Percentiles rank a stretch among this genome's conserved stretches.
Conservation (phyloP, 2,888 invertebrate species). For the Heliconius ethilla region DNA sequence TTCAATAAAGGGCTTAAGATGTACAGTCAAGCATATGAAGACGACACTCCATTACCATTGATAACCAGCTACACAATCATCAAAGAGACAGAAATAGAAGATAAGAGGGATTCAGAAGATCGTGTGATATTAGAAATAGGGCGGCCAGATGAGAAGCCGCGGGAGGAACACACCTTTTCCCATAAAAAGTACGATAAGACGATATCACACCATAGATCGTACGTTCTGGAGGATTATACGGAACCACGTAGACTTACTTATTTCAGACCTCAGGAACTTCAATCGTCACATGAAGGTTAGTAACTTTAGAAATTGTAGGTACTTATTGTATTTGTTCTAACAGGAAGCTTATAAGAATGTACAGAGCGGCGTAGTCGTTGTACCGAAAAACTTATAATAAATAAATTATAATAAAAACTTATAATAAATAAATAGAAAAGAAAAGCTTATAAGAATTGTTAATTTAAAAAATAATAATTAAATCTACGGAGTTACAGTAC, state of each 20-base stretch:
- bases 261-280: slow-evolving; percentile 71
- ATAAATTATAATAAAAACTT: too few species aligned
- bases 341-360: slow-evolving; percentile 1
- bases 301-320: background rate
- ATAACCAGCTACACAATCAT: slow-evolving; percentile 70
- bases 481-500: too few species aligned
- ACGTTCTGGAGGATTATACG: slow-evolving; percentile 71
- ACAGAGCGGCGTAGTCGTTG: too few species aligned
- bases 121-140: slow-evolving; percentile 79
- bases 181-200: slow-evolving; percentile 80
- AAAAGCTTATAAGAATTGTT: too few species aligned
- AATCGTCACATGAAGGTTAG: slow-evolving; percentile 63
- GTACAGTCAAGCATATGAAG: slow-evolving; percentile 70
- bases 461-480: too few species aligned
- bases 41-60: slow-evolving; percentile 70
- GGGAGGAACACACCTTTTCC: slow-evolving; percentile 74
- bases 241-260: slow-evolving; percentile 66
- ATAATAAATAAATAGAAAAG: too few species aligned
- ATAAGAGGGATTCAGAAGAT: slow-evolving; percentile 68
- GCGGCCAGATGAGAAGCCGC: slow-evolving; percentile 72
- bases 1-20: slow-evolving; percentile 47
- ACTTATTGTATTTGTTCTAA: background rate
- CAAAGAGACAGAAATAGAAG: slow-evolving; percentile 67
- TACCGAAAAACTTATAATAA: too few species aligned
- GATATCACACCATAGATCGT: slow-evolving; percentile 74